Base-by-base conservation (phyloP, 2,888 invertebrate species). In the Scaptomyza cyrtandrae region DNA sequence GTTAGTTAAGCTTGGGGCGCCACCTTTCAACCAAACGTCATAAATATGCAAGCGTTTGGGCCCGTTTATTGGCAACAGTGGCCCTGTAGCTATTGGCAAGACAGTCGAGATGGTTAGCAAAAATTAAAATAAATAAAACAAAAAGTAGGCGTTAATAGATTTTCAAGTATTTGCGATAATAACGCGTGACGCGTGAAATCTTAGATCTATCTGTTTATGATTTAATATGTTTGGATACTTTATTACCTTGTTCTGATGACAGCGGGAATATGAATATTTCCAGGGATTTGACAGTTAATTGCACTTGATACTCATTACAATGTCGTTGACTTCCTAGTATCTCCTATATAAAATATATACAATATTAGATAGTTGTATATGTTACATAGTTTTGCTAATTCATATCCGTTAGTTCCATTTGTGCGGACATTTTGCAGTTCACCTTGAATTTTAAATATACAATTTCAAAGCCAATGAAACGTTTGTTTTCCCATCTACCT, bases 401-500 rank as follows among this genome's bases (percentile, higher is more conserved):
- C 24, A 48, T 43, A 56, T 56, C 61, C 70, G 61, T 46, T 43
- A 53, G 49, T 46, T 61, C 24, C 24, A 43, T 14, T 24, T 39
- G 39, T 39, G 24, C 35, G 31, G 43, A 31, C 41, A 61, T 24
- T n/a, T 19, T 59, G 50, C 46, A 49, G 75, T 29, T 80, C 24
- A 60, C 78, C 75, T 78, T 83, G 72, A 67, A 64, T 7, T 45
- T 27, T n/a, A 11, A 37, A 45, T 33, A 33, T 37, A 41, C 16
- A 3, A 39, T 37, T n/a, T 37, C 13, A 35, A 13, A 13, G 35
- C 13, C 39, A 41, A 41, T 16, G 16, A 43, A 39, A 39, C 37
- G 43, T 43, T 0, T 43, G n/a, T 16, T 16, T 39, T 39, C n/a
- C n/a, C 14, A 35, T 5, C 13, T 33, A 10, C 11, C 33, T 2